Conservation (phyloP, 2,888 invertebrate species). For the Cerceris ruficornis region DNA sequence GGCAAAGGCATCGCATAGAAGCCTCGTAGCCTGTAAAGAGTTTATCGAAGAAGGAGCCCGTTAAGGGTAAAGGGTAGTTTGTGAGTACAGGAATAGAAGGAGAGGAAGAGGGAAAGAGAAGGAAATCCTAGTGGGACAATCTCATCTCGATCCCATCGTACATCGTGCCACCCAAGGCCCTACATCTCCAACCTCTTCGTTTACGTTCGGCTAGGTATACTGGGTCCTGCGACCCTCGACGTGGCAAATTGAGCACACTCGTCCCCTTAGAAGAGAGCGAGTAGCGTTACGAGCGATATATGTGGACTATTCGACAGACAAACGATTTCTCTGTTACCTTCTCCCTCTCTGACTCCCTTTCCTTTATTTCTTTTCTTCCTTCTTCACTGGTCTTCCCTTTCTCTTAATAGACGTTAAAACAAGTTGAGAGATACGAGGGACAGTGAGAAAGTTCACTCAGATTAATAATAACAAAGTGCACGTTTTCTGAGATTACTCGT, state of each 20-base stretch:
- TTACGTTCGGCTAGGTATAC: slow-evolving; percentile 71
- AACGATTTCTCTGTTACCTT: slow-evolving; percentile 68
- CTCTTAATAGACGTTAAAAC: slow-evolving; percentile 1
- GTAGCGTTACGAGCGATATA: slow-evolving; percentile 75
- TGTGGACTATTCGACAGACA: slow-evolving; percentile 77
- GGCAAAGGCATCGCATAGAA: slow-evolving; percentile 49
- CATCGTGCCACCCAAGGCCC: slow-evolving; percentile 79
- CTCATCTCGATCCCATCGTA: slow-evolving; percentile 82
- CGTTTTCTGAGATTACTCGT: too few relatives aligned
- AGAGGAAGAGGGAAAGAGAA: slow-evolving; percentile 31
- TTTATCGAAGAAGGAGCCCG: slow-evolving; percentile 76
- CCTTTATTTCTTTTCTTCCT: slow-evolving; percentile 43
- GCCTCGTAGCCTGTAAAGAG: slow-evolving; percentile 72
- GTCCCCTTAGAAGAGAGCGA: slow-evolving; percentile 66
- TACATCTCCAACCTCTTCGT: slow-evolving; percentile 76
- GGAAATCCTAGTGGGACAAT: slow-evolving; percentile 77
- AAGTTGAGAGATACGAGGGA: slow-evolving; percentile 26
- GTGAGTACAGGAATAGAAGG: slow-evolving; percentile 58
- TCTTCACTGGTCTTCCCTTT: slow-evolving; percentile 10
- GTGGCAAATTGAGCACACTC: slow-evolving; percentile 80
- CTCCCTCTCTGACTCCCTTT: slow-evolving; percentile 35
- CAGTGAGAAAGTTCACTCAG: too few relatives aligned
- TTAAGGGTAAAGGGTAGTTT: slow-evolving; percentile 77
- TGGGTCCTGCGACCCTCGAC: slow-evolving; percentile 76
- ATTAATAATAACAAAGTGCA: too few relatives aligned